Evolutionary conservation across 2,113 vertebrate species (phyloP).

Genomic region (Tychaedon coryphoeus): DNA sequence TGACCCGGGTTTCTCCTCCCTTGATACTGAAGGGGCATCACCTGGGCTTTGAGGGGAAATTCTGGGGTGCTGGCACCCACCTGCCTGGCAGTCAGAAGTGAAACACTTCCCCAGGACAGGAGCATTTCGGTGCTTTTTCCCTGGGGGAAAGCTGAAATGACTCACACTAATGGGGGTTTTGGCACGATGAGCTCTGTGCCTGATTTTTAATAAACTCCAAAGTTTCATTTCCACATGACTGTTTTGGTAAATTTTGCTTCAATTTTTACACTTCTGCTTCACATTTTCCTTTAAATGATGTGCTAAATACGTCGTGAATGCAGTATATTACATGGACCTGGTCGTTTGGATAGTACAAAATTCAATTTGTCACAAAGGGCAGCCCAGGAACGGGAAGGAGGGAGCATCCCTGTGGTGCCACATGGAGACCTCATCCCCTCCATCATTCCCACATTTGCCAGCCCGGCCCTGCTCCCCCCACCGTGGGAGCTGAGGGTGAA

Average conservation of each 20-base stretch:
- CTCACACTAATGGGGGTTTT: not conserved
- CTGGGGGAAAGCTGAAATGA: not conserved
- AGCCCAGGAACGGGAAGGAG: not conserved
- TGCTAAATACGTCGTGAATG: not conserved
- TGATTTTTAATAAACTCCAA: not conserved
- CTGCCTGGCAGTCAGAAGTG: not conserved
- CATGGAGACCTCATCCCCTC: not conserved
- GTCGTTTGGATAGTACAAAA: not conserved
- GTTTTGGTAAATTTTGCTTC: not conserved
- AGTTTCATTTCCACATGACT: conserved; percentile 30
- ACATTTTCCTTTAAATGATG: not conserved
- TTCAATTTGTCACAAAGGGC: accelerated
- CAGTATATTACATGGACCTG: accelerated
- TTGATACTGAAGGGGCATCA: not conserved
- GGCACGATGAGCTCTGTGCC: not conserved
- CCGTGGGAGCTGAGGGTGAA: not conserved
- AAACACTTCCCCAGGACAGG: accelerated
- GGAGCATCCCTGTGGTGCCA: not conserved
- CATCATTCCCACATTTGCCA: not conserved
- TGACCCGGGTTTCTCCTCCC: not conserved
- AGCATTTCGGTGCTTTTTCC: not conserved
- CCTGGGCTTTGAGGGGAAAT: too few species aligned
- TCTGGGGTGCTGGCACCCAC: not conserved
- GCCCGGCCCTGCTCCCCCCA: not conserved
- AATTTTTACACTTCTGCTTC: not conserved